phyloP scores from a whole-genome alignment of 2,797 vertebrate genomes.

The Vultur gryphus region DNA sequence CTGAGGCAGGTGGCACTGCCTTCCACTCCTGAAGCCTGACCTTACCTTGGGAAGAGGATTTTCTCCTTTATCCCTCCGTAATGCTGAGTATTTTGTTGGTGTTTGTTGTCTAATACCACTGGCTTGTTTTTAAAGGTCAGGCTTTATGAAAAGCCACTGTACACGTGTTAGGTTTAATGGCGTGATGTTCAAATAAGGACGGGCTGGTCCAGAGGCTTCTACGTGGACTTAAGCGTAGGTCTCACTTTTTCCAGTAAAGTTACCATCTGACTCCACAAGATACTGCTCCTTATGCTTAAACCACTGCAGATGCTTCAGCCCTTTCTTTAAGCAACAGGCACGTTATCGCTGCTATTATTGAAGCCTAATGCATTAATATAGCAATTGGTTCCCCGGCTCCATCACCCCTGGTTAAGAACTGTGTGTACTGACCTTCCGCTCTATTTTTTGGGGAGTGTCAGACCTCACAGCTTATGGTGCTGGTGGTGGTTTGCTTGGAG shows the following conservation, averaged over 20 bases:
- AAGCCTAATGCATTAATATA: not conserved
- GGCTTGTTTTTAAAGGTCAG: constrained; percentile 14
- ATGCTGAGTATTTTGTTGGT: not conserved
- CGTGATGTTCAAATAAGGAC: not conserved
- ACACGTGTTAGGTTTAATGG: not conserved
- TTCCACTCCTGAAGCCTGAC: not conserved
- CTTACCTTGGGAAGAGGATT: not conserved
- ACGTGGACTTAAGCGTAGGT: not conserved
- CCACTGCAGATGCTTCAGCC: not conserved
- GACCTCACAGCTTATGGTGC: not conserved
- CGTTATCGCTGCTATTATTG: fast-evolving
- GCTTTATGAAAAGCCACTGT: constrained; percentile 12
- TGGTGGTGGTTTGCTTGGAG: not conserved
- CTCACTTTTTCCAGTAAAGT: not conserved
- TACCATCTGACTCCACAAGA: not conserved
- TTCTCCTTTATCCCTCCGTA: not conserved
- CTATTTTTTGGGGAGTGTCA: fast-evolving
- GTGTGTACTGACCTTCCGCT: not conserved
- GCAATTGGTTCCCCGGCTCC: not conserved
- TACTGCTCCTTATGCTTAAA: not conserved
- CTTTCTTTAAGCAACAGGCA: not conserved
- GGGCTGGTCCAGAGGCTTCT: not conserved
- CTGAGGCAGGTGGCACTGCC: not conserved
- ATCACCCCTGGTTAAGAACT: not conserved
- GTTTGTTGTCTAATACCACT: not conserved